A percentile compares a stretch with the other conserved stretches of the same genome.
Evolutionary conservation across 2,113 vertebrate genomes (phyloP).

Genomic region (Chamaea fasciata): DNA sequence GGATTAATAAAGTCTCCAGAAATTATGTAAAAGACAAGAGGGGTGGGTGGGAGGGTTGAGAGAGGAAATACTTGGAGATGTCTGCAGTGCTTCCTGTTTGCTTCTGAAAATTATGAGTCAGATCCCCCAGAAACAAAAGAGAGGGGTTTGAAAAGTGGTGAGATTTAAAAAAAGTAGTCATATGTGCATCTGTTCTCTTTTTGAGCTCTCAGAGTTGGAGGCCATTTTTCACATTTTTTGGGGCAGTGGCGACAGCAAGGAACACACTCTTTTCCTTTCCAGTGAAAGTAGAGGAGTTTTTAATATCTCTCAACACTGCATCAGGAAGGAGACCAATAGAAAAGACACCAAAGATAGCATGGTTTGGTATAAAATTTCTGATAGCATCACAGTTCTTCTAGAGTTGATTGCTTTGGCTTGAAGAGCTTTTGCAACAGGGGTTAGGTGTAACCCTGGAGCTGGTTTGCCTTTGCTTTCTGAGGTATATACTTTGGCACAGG

Average conservation of each 20-base stretch:
- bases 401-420: not conserved
- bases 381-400: not conserved
- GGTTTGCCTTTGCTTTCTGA: not conserved
- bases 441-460: not conserved
- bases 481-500: not conserved
- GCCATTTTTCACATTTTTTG: not conserved
- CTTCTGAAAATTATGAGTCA: slow-evolving; percentile 55
- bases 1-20: not conserved
- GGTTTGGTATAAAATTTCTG: not conserved
- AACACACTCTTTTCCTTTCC: not conserved
- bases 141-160: not conserved
- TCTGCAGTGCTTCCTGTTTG: slow-evolving; percentile 50
- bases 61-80: slow-evolving; percentile 46
- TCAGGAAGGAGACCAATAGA: not conserved
- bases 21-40: not conserved
- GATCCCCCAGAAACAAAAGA: slow-evolving; percentile 38
- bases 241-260: not conserved
- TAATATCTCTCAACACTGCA: not conserved
- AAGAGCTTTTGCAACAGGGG: not conserved
- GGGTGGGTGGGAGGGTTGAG: not conserved
- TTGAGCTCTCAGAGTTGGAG: not conserved
- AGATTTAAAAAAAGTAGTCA: not conserved
- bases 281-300: not conserved
- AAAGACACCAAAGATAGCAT: not conserved
- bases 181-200: not conserved